Evolutionary conservation across 2,113 vertebrate genomes (phyloP), one percentile per base, ranked within the genome.

Genomic region (Boulengeromyrus knoepffleri): DNA sequence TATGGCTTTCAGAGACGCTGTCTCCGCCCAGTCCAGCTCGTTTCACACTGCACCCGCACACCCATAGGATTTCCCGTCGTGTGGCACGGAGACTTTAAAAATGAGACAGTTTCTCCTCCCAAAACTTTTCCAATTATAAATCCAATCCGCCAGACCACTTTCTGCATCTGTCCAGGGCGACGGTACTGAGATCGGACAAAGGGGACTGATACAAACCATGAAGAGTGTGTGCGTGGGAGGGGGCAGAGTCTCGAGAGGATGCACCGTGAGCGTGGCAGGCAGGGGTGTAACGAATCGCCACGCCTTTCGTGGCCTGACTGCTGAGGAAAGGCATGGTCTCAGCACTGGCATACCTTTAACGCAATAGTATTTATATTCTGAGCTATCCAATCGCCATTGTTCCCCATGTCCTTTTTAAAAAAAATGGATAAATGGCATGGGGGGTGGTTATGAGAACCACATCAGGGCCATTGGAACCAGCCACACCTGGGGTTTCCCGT

Each of bases 1-100:
- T 89, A 91, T 91, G 90, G 90, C 91, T 92, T 92, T 93, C 91
- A 90, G 91, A 93, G 93, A 95, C 94, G 90, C 95, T 94, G 85
- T 91, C 91, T 94, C 89, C 87, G 90, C 91, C 90, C 92, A 90
- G 91, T 92, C 89, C 83, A 84, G 93, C 89, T 95, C 90, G 85
- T 94, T 95, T 95, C 93, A 94, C 89, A 90, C 92, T 87, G 91
- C 66, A 88, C 90, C 88, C 90, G 89, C 87, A 88, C 90, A 87
- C 85, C 49, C 87, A 90, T 52, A 92, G 90, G 90, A 95, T 95
- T 95, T 94, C 90, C 93, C 89, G 90, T 84, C 91, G 91, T 90
- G 94, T 91, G 92, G 91, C 89, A 90, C 84, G 39, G 45, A 15
- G 90, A 94, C 95, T 39, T 77, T 10, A 49, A 49, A 85, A 85